Conservation (phyloP, 2,888 invertebrate species). For the Amiota minor region DNA sequence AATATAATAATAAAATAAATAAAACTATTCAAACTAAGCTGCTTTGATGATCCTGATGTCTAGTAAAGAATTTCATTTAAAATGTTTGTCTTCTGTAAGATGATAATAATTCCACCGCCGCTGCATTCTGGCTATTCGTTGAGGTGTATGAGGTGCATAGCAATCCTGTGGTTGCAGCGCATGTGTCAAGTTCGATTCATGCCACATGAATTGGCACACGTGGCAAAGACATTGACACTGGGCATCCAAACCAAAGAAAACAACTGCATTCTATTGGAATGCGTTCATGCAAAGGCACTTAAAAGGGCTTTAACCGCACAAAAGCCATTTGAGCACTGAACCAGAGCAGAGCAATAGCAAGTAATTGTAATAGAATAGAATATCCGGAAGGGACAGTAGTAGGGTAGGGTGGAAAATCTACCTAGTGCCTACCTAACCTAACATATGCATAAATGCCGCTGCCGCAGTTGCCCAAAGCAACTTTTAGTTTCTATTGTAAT, state of each 20-base stretch:
- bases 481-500: constrained; percentile 28
- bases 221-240: constrained; percentile 26
- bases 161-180: constrained; percentile 6
- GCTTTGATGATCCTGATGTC: too few relatives aligned
- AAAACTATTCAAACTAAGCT: background rate
- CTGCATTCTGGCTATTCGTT: constrained; percentile 10
- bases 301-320: too few relatives aligned
- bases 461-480: background rate
- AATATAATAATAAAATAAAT: background rate
- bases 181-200: constrained; percentile 22
- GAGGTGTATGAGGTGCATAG: background rate
- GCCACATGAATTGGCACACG: constrained; percentile 19
- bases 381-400: too few relatives aligned
- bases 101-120: background rate
- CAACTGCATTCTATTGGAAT: too few relatives aligned
- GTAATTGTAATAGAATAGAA: background rate
- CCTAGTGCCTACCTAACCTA: background rate
- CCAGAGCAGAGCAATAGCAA: too few relatives aligned
- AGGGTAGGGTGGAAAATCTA: too few relatives aligned
- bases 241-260: background rate
- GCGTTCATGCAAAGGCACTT: too few relatives aligned
- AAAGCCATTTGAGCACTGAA: too few relatives aligned
- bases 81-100: background rate
- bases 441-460: constrained; percentile 7
- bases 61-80: background rate